Percentiles rank a stretch among this genome's conserved stretches.
These are phyloP conservation scores for Ophioninae sp. DNA, from an alignment of 2,888 invertebrate genomes.

Conservation along the genomic window DNA sequence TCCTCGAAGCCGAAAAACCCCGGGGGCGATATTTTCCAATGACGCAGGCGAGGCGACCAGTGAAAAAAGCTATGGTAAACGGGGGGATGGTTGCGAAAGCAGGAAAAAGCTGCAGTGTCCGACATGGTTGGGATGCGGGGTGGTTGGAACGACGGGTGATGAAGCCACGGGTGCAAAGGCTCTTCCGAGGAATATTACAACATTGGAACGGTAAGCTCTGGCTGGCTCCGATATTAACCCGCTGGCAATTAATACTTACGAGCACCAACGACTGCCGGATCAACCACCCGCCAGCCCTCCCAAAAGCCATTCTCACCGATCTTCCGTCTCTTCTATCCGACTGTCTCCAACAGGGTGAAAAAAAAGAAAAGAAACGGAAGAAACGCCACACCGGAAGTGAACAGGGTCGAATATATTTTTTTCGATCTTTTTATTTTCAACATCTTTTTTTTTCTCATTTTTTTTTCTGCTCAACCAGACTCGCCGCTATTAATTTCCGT, in stretches of 20 bases:
- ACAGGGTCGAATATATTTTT: slow-evolving; percentile 21
- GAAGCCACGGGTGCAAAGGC: slow-evolving; percentile 3
- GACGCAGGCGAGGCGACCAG: neutral
- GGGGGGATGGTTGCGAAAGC: neutral
- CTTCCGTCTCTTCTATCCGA: slow-evolving; percentile 16
- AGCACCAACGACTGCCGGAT: slow-evolving; percentile 21
- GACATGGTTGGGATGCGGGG: neutral
- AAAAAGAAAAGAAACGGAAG: slow-evolving; percentile 25
- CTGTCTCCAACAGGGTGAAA: slow-evolving; percentile 25
- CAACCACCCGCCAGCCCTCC: neutral
- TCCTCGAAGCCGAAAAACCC: neutral
- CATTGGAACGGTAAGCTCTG: slow-evolving; percentile 28
- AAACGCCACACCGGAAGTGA: neutral
- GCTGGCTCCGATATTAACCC: slow-evolving; percentile 51
- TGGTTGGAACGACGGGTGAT: neutral
- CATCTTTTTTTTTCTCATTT: slow-evolving; percentile 23
- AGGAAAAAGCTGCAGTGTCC: neutral
- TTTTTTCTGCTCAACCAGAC: slow-evolving; percentile 48
- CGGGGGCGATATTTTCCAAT: neutral
- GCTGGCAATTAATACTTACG: slow-evolving; percentile 60
- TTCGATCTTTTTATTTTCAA: slow-evolving; percentile 15
- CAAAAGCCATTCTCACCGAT: slow-evolving; percentile 29
- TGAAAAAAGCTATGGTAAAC: neutral
- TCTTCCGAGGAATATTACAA: slow-evolving; percentile 31
- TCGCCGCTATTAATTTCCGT: slow-evolving; percentile 64